Conservation (phyloP, 2,888 invertebrate genomes). For the Ophioninae sp. region DNA sequence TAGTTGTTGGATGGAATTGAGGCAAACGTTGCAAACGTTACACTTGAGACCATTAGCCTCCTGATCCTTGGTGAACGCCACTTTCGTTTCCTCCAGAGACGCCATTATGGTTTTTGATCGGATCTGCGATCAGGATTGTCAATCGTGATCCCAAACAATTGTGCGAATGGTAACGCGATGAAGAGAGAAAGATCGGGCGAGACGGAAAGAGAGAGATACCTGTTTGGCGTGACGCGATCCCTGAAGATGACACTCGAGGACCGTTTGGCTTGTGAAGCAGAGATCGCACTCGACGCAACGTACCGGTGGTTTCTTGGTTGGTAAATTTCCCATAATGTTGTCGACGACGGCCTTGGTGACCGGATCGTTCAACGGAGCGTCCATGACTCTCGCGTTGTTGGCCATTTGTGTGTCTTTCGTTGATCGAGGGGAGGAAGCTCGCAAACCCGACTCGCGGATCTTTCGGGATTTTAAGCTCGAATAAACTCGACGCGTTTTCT, state of each 20-base stretch:
- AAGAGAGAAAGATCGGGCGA: constrained; percentile 15
- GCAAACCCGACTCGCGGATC: not conserved
- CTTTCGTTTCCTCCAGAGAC: constrained; percentile 78
- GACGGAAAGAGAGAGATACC: constrained; percentile 58
- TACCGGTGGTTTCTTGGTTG: constrained; percentile 80
- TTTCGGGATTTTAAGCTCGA: not conserved
- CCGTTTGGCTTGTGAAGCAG: constrained; percentile 81
- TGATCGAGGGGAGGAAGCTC: not conserved
- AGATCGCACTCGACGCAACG: constrained; percentile 81
- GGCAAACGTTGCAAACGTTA: constrained; percentile 81
- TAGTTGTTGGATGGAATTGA: constrained; percentile 82
- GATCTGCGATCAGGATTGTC: constrained; percentile 68
- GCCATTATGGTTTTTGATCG: constrained; percentile 79
- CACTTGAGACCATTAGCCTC: constrained; percentile 80
- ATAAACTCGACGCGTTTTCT: not conserved
- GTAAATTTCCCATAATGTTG: constrained; percentile 81
- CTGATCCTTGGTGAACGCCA: constrained; percentile 77
- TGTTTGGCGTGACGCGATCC: constrained; percentile 79
- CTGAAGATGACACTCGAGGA: constrained; percentile 81
- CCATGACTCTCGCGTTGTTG: constrained; percentile 69
- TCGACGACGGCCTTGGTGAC: constrained; percentile 82
- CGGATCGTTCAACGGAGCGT: constrained; percentile 76
- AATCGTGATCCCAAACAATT: not conserved
- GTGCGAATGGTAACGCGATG: not conserved
- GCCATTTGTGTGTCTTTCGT: constrained; percentile 65